Percentiles rank a stretch among this genome's conserved stretches.
These are phyloP conservation scores for Propithecus perrieri DNA, from an alignment of 2,797 vertebrate genomes.

Conservation along the genomic window DNA sequence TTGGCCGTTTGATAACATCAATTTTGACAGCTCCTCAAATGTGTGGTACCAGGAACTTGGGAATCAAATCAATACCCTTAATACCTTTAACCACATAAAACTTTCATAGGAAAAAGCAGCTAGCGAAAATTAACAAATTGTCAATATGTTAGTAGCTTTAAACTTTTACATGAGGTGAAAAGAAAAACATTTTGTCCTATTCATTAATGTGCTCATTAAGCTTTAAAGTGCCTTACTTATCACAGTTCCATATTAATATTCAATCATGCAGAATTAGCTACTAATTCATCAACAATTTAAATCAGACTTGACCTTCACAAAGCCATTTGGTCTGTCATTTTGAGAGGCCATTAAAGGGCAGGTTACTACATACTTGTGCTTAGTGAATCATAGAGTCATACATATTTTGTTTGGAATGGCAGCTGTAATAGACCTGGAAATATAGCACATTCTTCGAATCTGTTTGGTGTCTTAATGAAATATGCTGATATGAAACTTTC, in stretches of 20 bases:
- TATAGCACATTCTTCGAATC: slow-evolving; percentile 52
- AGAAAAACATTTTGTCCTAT: slow-evolving; percentile 79
- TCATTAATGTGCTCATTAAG: slow-evolving; percentile 78
- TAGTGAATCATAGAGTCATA: slow-evolving; percentile 69
- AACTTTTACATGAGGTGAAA: slow-evolving; percentile 66
- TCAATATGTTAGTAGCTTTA: slow-evolving; percentile 54
- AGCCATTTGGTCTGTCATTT: slow-evolving; percentile 79
- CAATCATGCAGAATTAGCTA: slow-evolving; percentile 83
- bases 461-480: slow-evolving; percentile 70
- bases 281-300: slow-evolving; percentile 85
- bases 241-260: slow-evolving; percentile 77
- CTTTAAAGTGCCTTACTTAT: slow-evolving; percentile 74
- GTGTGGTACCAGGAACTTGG: background rate
- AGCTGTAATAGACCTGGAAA: slow-evolving; percentile 74
- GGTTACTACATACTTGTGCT: slow-evolving; percentile 75
- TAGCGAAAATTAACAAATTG: slow-evolving; percentile 63
- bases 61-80: slow-evolving; percentile 29
- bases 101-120: background rate
- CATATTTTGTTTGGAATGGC: slow-evolving; percentile 76
- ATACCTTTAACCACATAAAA: slow-evolving; percentile 24
- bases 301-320: slow-evolving; percentile 85
- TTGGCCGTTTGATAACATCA: slow-evolving; percentile 65
- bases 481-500: slow-evolving; percentile 40
- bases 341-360: slow-evolving; percentile 83
- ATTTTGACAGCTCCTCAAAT: slow-evolving; percentile 77